Percentiles rank a stretch among this genome's conserved stretches.
Evolutionary conservation across 2,113 vertebrate genomes (phyloP).

Genomic region (Trogon melanurus): DNA sequence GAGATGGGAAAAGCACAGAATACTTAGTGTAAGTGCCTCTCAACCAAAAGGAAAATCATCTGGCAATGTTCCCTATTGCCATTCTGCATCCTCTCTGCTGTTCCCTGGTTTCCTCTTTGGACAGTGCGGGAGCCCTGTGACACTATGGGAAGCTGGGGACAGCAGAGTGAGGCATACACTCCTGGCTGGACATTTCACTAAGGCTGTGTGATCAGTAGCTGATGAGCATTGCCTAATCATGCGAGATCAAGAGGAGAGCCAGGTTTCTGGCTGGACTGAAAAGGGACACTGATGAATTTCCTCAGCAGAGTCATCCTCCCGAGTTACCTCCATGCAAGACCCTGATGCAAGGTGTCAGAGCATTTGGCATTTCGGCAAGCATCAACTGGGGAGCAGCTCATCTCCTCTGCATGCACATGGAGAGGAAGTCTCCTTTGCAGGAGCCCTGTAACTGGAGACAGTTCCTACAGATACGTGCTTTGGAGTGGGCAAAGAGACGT

Average conservation of each 20-base stretch:
- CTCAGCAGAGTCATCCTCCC: neutral
- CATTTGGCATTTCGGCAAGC: neutral
- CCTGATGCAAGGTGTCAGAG: neutral
- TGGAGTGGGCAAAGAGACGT: neutral
- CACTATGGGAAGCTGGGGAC: fast-evolving
- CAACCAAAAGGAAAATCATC: neutral
- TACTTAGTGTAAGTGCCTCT: neutral
- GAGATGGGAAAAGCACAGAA: neutral
- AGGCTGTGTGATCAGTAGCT: neutral
- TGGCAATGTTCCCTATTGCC: neutral
- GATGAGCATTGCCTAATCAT: neutral
- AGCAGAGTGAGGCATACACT: neutral
- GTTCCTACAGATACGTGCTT: neutral
- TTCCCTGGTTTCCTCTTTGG: neutral
- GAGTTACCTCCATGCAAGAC: neutral
- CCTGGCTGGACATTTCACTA: neutral
- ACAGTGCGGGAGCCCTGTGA: neutral
- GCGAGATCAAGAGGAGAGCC: neutral
- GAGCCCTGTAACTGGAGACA: neutral
- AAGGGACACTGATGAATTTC: neutral
- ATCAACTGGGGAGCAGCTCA: neutral
- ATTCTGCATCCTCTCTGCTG: neutral
- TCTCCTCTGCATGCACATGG: fast-evolving
- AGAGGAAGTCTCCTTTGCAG: neutral
- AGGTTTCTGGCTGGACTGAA: neutral